Evolutionary conservation across 2,113 vertebrate genomes (phyloP).

Genomic region (Percopsis transmontana): DNA sequence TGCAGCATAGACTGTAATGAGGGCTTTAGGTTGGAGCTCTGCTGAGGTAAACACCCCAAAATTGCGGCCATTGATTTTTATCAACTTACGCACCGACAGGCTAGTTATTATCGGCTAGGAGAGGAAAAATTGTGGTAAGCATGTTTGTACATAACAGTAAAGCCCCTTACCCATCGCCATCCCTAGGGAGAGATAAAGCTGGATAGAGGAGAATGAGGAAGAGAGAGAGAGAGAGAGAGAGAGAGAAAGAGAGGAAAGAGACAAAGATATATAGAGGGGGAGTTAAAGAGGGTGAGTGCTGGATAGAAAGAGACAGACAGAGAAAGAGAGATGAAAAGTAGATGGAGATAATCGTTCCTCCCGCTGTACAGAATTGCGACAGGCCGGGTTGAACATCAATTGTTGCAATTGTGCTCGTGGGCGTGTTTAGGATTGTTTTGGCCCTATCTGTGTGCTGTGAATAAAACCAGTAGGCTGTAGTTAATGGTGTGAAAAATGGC

Average conservation of each 20-base stretch:
- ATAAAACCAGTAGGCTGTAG: conserved; percentile 76
- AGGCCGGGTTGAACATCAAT: conserved; percentile 69
- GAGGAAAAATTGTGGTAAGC: conserved; percentile 16
- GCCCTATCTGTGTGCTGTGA: conserved; percentile 67
- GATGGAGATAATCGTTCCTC: conserved; percentile 62
- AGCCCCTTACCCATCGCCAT: conserved; percentile 22
- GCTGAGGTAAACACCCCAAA: conserved; percentile 66
- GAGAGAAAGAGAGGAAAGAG: background rate
- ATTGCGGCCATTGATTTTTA: conserved; percentile 64
- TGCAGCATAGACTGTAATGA: conserved; percentile 67
- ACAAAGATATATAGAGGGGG: background rate
- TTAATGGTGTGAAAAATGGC: conserved; percentile 79
- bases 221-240: conserved; percentile 22
- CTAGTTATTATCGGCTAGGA: conserved; percentile 37
- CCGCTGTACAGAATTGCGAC: conserved; percentile 53
- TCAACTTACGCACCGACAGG: conserved; percentile 35
- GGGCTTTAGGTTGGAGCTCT: conserved; percentile 58
- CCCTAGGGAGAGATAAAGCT: conserved; percentile 19
- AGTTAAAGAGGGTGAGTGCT: background rate
- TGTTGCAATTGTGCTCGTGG: conserved; percentile 70
- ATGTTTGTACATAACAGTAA: conserved; percentile 40
- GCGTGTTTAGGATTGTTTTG: conserved; percentile 71
- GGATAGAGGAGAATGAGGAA: background rate
- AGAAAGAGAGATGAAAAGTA: conserved; percentile 34
- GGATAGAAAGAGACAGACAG: conserved; percentile 9